Conservation (phyloP, 2,113 vertebrate species). For the Erythrolamprus reginae region DNA sequence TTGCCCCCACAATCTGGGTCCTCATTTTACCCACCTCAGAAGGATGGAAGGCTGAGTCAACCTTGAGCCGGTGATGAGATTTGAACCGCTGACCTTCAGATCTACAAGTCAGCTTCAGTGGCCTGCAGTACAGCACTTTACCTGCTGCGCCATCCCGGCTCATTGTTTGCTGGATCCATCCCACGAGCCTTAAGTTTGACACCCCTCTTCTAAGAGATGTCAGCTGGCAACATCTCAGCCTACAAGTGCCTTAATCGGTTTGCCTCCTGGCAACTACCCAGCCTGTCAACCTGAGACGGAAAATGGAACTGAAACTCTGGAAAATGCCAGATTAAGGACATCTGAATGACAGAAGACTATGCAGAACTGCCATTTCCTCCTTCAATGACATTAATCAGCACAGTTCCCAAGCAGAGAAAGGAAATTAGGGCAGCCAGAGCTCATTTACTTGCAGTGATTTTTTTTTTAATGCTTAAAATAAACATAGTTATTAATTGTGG, state of each 20-base stretch:
- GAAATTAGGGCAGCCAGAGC: conserved; percentile 21
- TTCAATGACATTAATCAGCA: conserved; percentile 12
- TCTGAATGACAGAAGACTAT: conserved; percentile 9
- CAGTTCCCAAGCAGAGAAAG: conserved; percentile 26
- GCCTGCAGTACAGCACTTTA: no score
- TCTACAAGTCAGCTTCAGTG: no score
- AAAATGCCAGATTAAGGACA: not conserved
- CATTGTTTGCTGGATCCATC: no score
- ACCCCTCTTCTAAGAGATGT: not conserved
- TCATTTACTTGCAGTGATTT: conserved; percentile 10
- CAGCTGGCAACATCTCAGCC: not conserved
- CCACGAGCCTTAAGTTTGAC: no score
- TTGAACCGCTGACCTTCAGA: no score
- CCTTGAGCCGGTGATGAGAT: no score
- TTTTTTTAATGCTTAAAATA: conserved; percentile 25
- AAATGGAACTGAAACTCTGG: not conserved
- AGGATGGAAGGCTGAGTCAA: no score
- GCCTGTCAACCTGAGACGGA: no score
- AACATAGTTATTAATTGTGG: conserved; percentile 20
- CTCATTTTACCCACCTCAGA: no score
- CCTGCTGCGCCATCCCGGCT: no score
- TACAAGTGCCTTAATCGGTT: not conserved
- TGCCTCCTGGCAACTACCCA: not conserved
- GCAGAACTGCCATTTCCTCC: not conserved
- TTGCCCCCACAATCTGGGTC: no score